Conservation (phyloP, 2,888 invertebrate species). For the Protula sp. region DNA sequence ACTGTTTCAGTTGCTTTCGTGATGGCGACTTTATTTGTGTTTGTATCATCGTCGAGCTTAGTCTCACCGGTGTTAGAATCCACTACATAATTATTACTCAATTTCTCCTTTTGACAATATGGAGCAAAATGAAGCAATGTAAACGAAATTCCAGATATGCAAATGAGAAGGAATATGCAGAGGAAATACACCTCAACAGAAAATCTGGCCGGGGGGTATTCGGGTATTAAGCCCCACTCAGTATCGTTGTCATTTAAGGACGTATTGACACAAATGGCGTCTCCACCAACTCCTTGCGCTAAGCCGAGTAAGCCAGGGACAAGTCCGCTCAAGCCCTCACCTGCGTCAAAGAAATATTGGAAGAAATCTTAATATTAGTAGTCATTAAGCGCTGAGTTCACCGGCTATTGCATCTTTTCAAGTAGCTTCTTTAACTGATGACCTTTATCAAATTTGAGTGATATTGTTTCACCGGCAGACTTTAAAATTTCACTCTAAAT, state of each 20-base stretch:
- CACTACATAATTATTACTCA: background rate
- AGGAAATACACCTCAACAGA: slow-evolving; percentile 63
- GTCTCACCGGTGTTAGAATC: too few relatives aligned
- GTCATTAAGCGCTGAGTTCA: too few relatives aligned
- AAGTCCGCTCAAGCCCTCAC: slow-evolving; percentile 61
- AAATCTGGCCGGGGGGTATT: slow-evolving; percentile 60
- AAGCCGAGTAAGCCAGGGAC: slow-evolving; percentile 73
- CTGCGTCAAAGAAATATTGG: too few relatives aligned
- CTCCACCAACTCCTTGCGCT: slow-evolving; percentile 67
- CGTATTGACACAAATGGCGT: slow-evolving; percentile 49
- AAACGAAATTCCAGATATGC: slow-evolving; percentile 65
- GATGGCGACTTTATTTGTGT: too few relatives aligned
- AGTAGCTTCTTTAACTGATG: too few relatives aligned
- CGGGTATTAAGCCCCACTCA: slow-evolving; percentile 24
- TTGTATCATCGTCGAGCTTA: too few relatives aligned
- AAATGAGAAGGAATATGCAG: slow-evolving; percentile 63
- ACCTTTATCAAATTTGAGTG: too few relatives aligned
- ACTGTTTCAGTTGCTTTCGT: too few relatives aligned
- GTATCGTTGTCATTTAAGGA: slow-evolving; percentile 18
- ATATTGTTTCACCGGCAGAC: too few relatives aligned
- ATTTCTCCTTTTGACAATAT: background rate
- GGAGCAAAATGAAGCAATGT: slow-evolving; percentile 58
- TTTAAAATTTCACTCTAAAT: too few relatives aligned
- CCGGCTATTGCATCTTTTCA: too few relatives aligned
- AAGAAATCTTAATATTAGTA: too few relatives aligned